Evolutionary conservation across 2,888 invertebrate species (phyloP), one percentile per base, ranked within the genome.

Genomic region (Carcina quercana): DNA sequence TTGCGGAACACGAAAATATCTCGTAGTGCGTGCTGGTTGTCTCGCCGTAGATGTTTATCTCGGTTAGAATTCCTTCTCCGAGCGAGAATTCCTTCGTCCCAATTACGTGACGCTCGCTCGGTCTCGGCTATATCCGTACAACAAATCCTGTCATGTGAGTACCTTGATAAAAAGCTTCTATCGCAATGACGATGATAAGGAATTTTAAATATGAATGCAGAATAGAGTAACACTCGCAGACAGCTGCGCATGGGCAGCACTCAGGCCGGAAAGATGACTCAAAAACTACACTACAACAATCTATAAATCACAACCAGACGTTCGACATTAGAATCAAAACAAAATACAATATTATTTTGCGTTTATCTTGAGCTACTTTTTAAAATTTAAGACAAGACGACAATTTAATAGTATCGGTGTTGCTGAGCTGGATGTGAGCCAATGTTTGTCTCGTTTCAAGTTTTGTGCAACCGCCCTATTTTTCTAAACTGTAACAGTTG

Each of bases 391-490:
- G 47, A 48, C 46, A 58, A 56, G 62, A 62, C 55, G 67, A 71
- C 64, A 62, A 63, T 72, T 70, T 73, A 65, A 70, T 68, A 62
- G 71, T 68, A 72, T 73, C 63, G 50, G 59, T 66, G 63, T 70
- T 61, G 65, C 59, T 55, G 55, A 58, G 48, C 69, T 82, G 83
- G 83, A 73, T 47, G 51, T 36, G 53, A 50, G 82, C 83, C 82
- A 82, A 76, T 62, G 53, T 68, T 62, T 60, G 55, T 61, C 63
- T 66, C 63, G 67, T 73, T 68, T 69, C 58, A 63, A 67, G 68
- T 74, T 79, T 83, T 83, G 63, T 80, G 83, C 80, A 83, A 83
- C 78, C 82, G 82, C 58, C 78, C 83, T 72, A 82, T 82, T 82
- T 82, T 82, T 80, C 65, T 72, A 70, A 73, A 74, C 72, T 65